These are phyloP conservation scores for Poeciliopsis prolifica DNA, from an alignment of 2,113 vertebrate genomes.

Conservation along the genomic window DNA sequence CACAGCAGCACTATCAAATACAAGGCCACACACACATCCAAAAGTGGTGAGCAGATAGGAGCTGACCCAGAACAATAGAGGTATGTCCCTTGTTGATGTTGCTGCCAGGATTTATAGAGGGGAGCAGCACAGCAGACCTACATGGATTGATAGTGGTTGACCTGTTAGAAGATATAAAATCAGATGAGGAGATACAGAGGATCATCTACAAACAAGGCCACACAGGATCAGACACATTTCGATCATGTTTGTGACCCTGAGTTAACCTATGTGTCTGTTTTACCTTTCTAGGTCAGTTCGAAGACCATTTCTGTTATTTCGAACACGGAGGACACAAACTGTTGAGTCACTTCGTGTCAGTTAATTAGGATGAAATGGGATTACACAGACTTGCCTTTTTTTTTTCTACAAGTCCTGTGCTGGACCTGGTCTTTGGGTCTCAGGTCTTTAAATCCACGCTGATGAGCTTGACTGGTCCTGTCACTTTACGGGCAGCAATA, in stretches of 20 bases:
- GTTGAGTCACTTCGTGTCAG: conserved; percentile 35
- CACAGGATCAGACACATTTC: conserved; percentile 55
- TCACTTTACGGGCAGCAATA: conserved; percentile 70
- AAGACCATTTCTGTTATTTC: conserved; percentile 28
- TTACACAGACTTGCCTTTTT: conserved; percentile 62
- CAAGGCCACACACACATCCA: conserved; percentile 13
- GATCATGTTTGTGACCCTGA: conserved; percentile 47
- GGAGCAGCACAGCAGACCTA: conserved; percentile 21
- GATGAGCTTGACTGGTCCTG: conserved; percentile 67
- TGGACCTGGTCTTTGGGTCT: conserved; percentile 45
- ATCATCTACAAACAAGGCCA: conserved; percentile 28
- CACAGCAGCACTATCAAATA: no score
- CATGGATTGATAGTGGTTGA: conserved; percentile 60
- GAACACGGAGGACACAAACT: conserved; percentile 40
- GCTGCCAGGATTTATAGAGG: conserved; percentile 19
- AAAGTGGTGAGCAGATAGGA: conserved; percentile 58
- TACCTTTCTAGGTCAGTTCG: background rate
- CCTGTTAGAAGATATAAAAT: conserved; percentile 46
- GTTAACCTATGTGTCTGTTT: conserved; percentile 21
- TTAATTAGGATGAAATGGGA: conserved; percentile 59
- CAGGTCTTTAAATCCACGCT: conserved; percentile 57
- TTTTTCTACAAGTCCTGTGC: conserved; percentile 30
- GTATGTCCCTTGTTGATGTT: conserved; percentile 4
- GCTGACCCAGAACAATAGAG: conserved; percentile 63
- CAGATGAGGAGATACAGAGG: conserved; percentile 18